Conservation (phyloP, 2,113 vertebrate genomes). For the Edolisoma coerulescens region DNA sequence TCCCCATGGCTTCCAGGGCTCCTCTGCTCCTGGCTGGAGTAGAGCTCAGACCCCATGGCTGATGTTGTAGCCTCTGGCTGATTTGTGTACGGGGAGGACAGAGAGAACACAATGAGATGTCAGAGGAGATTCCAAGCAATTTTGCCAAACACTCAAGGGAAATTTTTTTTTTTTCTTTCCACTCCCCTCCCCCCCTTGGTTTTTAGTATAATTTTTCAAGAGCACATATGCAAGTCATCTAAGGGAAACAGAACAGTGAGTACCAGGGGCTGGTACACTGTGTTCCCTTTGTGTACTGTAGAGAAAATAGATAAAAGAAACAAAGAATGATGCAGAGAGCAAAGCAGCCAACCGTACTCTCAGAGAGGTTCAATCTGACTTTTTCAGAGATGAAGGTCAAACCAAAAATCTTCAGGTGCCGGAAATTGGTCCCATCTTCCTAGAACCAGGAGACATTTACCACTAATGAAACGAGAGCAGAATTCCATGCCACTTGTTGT, state of each 20-base stretch:
- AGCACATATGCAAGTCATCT: constrained; percentile 74
- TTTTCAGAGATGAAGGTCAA: constrained; percentile 51
- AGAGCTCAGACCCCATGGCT: neutral
- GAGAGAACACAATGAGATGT: constrained; percentile 51
- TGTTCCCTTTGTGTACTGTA: constrained; percentile 58
- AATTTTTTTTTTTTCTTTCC: constrained; percentile 45
- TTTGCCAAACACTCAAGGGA: constrained; percentile 67
- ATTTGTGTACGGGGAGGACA: constrained; percentile 4
- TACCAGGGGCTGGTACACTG: constrained; percentile 59
- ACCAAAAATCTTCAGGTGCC: constrained; percentile 48
- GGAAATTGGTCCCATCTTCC: constrained; percentile 36
- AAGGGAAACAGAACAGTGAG: constrained; percentile 68
- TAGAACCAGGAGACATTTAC: neutral
- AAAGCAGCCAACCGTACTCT: constrained; percentile 41
- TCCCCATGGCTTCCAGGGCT: neutral
- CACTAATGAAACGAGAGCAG: neutral
- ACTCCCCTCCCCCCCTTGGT: constrained; percentile 33
- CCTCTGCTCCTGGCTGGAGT: neutral
- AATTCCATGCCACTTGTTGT: neutral
- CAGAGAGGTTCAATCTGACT: constrained; percentile 24
- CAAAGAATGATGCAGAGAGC: constrained; percentile 32
- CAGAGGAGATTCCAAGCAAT: constrained; percentile 68
- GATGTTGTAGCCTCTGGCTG: neutral
- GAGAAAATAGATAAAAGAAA: constrained; percentile 59
- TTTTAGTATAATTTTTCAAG: constrained; percentile 72